These are phyloP conservation scores for Rhombomys opimus DNA, from an alignment of 2,113 vertebrate species.

Conservation along the genomic window DNA sequence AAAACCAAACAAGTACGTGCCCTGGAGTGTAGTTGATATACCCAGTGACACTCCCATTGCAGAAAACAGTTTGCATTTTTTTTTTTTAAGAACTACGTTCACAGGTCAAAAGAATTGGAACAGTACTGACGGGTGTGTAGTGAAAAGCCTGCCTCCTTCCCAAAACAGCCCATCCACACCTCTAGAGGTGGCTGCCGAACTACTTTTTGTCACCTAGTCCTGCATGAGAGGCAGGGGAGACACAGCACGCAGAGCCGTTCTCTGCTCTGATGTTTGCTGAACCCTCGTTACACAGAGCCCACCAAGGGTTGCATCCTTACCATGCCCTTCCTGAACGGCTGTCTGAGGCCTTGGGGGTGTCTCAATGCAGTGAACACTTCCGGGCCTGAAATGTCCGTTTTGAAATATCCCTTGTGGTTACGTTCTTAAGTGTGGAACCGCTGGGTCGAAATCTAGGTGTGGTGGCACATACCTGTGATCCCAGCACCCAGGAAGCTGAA, in stretches of 20 bases:
- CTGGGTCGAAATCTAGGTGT: background rate
- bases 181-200: background rate
- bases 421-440: background rate
- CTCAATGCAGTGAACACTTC: background rate
- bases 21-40: background rate
- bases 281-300: background rate
- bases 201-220: background rate
- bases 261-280: background rate
- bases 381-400: background rate
- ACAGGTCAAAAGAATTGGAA: background rate
- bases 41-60: background rate
- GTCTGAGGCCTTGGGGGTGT: background rate
- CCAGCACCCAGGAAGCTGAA: background rate
- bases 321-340: background rate
- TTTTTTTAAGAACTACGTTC: background rate
- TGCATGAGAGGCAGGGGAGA: background rate
- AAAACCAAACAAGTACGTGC: background rate
- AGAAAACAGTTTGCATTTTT: background rate
- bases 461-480: background rate
- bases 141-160: background rate
- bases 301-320: fast-evolving
- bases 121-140: background rate
- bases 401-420: background rate
- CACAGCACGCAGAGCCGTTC: background rate
- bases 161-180: background rate